Conservation (phyloP, 2,113 vertebrate genomes). For the Scopus umbretta region DNA sequence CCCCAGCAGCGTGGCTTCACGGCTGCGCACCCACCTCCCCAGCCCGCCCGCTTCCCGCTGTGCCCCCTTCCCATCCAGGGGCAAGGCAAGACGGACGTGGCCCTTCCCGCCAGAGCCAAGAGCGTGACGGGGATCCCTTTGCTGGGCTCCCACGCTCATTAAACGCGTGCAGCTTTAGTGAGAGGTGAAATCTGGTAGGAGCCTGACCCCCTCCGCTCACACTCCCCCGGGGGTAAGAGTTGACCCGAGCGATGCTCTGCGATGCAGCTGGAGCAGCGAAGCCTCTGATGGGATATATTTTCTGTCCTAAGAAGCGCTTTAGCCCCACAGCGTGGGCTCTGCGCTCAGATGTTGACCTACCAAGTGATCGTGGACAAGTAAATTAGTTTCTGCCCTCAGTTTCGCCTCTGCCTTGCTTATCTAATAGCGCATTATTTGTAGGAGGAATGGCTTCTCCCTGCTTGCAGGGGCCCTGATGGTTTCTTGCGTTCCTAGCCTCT, state of each 20-base stretch:
- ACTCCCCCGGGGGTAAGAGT: not conserved
- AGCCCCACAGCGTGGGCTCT: not conserved
- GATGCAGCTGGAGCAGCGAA: not conserved
- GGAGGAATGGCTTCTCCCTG: not conserved
- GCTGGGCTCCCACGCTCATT: rapidly evolving
- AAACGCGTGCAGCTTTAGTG: not conserved
- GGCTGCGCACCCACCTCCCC: not conserved
- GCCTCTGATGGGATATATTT: not conserved
- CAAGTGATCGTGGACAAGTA: rapidly evolving
- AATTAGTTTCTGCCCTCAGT: not conserved
- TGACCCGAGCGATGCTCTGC: not conserved
- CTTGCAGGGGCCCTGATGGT: not conserved
- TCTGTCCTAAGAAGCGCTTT: not conserved
- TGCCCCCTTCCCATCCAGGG: not conserved
- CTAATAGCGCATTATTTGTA: rapidly evolving
- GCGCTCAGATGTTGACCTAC: not conserved
- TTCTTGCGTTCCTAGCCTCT: not conserved
- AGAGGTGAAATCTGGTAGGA: not conserved
- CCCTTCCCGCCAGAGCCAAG: not conserved
- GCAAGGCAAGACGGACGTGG: not conserved
- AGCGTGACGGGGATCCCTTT: not conserved
- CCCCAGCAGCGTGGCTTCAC: rapidly evolving
- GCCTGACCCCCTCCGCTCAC: not conserved
- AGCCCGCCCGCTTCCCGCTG: rapidly evolving
- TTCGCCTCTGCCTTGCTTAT: not conserved